These are phyloP conservation scores for Ophion costatus DNA, from an alignment of 2,888 invertebrate species.

Conservation along the genomic window DNA sequence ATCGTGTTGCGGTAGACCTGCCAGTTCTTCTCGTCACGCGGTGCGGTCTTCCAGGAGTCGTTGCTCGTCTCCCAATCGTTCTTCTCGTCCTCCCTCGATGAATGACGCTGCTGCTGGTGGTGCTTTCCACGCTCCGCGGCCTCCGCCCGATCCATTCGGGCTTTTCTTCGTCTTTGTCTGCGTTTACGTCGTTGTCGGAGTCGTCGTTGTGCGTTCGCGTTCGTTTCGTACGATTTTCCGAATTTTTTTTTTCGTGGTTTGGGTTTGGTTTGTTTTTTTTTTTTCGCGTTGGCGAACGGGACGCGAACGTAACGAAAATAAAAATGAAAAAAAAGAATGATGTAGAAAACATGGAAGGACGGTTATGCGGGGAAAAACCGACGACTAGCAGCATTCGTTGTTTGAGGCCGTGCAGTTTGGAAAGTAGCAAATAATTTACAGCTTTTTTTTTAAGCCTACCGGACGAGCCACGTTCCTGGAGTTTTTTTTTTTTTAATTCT, in stretches of 20 bases:
- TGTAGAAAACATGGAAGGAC: conserved; percentile 27
- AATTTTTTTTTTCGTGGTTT: conserved; percentile 38
- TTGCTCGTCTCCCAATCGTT: conserved; percentile 79
- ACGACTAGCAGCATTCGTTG: conserved; percentile 28
- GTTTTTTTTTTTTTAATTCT: no score
- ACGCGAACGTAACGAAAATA: conserved; percentile 75
- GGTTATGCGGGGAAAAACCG: conserved; percentile 20
- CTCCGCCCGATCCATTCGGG: conserved; percentile 76
- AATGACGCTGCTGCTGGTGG: conserved; percentile 78
- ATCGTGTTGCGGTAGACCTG: conserved; percentile 82
- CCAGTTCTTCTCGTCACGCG: conserved; percentile 82
- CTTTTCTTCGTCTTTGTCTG: conserved; percentile 82
- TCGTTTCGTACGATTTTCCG: conserved; percentile 72
- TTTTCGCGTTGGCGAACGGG: conserved; percentile 70
- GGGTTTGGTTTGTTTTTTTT: conserved; percentile 40
- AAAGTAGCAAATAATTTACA: no score
- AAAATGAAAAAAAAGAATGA: conserved; percentile 72
- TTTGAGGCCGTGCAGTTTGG: neutral
- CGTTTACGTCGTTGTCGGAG: conserved; percentile 71
- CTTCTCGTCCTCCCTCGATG: conserved; percentile 71
- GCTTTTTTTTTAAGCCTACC: no score
- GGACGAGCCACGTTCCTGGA: no score
- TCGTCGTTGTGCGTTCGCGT: conserved; percentile 77
- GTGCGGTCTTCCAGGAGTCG: conserved; percentile 64
- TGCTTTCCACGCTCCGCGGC: conserved; percentile 73